Evolutionary conservation across 1,140 invertebrate species (phyloP).

Genomic region (Hypothenemus hampei): DNA sequence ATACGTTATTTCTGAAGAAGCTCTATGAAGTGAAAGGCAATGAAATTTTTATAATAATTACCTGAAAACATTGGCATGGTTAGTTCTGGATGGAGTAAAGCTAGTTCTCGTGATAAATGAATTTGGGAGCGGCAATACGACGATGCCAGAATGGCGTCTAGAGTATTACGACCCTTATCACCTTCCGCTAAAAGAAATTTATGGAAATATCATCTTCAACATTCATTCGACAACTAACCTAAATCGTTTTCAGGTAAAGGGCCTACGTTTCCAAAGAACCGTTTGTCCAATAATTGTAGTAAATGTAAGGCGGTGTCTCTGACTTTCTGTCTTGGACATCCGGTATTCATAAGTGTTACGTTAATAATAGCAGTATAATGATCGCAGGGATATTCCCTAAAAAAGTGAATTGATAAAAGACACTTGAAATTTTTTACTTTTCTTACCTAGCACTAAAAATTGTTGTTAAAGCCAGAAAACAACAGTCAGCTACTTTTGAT

Average conservation of each 20-base stretch:
- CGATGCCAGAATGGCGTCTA: conserved; percentile 78
- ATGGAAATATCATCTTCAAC: neutral
- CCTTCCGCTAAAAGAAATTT: conserved; percentile 44
- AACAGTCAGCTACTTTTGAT: conserved; percentile 83
- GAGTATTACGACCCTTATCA: conserved; percentile 63
- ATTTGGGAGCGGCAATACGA: conserved; percentile 90
- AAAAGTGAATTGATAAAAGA: conserved; percentile 31
- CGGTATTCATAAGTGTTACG: conserved; percentile 92
- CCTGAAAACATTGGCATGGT: conserved; percentile 99
- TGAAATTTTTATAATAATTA: conserved; percentile 51
- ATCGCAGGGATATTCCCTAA: conserved; percentile 96
- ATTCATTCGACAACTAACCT: conserved; percentile 45
- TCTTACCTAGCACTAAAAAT: conserved; percentile 91
- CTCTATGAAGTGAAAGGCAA: neutral
- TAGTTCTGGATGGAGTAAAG: conserved; percentile 90
- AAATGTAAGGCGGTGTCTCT: conserved; percentile 92
- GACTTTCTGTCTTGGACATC: conserved; percentile 83
- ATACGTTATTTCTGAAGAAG: conserved; percentile 90
- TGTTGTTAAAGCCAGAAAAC: conserved; percentile 90
- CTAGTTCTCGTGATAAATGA: conserved; percentile 85
- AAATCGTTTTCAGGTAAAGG: conserved; percentile 63
- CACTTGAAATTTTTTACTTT: too few relatives aligned
- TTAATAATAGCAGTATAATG: conserved; percentile 97
- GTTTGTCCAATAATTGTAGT: conserved; percentile 87
- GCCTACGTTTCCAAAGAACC: conserved; percentile 85